Conservation (phyloP, 1,140 invertebrate genomes). For the Eueides isabella region DNA sequence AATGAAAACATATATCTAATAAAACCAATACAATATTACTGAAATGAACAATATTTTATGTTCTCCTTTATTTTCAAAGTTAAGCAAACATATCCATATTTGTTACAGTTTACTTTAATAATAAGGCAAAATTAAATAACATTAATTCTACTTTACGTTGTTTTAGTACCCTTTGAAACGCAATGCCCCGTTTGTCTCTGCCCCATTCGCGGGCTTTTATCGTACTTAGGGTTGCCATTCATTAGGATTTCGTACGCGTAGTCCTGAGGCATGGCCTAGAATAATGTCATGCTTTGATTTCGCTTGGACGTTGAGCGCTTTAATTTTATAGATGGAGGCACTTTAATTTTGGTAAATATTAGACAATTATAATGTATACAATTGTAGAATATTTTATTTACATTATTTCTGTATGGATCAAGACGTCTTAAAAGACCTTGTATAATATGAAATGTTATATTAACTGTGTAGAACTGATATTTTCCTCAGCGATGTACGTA, state of each 20-base stretch:
- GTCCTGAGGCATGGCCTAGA: slow-evolving; percentile 35
- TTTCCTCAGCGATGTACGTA: too few relatives aligned
- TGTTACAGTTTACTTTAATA: slow-evolving; percentile 1
- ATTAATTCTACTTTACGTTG: slow-evolving; percentile 27
- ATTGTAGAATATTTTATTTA: too few relatives aligned
- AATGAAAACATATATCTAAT: background rate
- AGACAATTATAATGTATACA: background rate
- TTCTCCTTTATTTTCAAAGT: background rate
- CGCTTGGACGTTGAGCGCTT: slow-evolving; percentile 30
- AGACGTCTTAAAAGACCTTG: too few relatives aligned
- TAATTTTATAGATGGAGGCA: slow-evolving; percentile 18
- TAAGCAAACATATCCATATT: slow-evolving; percentile 12
- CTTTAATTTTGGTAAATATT: slow-evolving; percentile 10
- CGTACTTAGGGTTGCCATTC: slow-evolving; percentile 45
- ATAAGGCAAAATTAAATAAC: slow-evolving; percentile 18
- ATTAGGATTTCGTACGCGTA: slow-evolving; percentile 46
- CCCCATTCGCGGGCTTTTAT: slow-evolving; percentile 53
- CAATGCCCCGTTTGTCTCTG: slow-evolving; percentile 42
- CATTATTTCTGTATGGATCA: too few relatives aligned
- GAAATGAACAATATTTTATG: background rate
- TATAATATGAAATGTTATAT: too few relatives aligned
- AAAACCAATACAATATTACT: background rate
- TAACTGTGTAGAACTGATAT: too few relatives aligned
- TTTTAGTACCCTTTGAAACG: slow-evolving; percentile 34
- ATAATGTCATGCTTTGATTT: slow-evolving; percentile 45